Conservation (phyloP, 2,113 vertebrate genomes). For the Phaethornis superciliosus region DNA sequence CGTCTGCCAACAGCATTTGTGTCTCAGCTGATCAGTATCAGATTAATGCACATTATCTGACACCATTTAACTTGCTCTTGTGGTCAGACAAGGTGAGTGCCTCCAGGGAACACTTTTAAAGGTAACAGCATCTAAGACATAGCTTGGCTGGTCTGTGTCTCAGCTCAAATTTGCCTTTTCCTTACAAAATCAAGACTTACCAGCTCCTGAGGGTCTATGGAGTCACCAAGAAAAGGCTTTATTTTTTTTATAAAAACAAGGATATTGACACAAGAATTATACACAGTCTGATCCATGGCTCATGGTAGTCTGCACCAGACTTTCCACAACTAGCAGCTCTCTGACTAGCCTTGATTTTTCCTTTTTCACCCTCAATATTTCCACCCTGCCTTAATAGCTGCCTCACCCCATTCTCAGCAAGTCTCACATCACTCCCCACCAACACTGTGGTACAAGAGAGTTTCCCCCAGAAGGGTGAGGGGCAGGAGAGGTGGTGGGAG, state of each 20-base stretch:
- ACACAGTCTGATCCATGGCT: not conserved
- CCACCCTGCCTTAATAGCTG: not conserved
- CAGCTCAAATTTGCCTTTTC: not conserved
- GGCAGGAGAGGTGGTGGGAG: not conserved
- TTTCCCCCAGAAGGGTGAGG: not conserved
- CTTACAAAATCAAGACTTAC: not conserved
- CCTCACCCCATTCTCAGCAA: not conserved
- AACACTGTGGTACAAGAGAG: not conserved
- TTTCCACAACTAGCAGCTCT: not conserved
- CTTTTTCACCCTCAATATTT: not conserved
- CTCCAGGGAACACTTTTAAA: not conserved
- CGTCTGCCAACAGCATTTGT: not conserved
- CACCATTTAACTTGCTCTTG: not conserved
- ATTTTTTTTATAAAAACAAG: not conserved
- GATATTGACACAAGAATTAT: not conserved
- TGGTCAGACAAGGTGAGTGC: not conserved
- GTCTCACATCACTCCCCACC: no score
- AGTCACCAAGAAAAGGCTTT: not conserved
- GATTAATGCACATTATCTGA: not conserved
- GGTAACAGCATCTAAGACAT: fast-evolving
- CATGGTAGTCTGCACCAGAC: not conserved
- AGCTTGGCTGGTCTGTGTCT: not conserved
- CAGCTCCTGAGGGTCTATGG: not conserved
- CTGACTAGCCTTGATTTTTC: not conserved
- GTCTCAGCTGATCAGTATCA: not conserved